These are phyloP conservation scores for Nylanderia fulva DNA, from an alignment of 1,140 invertebrate genomes.

Conservation along the genomic window DNA sequence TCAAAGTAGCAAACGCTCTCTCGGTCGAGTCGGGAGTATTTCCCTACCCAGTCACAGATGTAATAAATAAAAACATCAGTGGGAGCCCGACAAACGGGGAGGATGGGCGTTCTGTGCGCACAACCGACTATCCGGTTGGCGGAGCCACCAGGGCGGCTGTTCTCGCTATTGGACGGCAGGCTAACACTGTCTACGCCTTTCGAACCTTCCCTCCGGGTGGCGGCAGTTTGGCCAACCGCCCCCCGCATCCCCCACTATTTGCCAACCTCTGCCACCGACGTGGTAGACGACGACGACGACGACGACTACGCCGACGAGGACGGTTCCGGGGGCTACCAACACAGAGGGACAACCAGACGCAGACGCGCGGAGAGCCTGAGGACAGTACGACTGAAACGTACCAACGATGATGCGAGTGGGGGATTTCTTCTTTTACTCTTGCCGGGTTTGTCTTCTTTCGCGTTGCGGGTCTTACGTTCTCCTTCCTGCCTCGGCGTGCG, in stretches of 20 bases:
- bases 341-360: slow-evolving; percentile 78
- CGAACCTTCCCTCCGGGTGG: slow-evolving; percentile 72
- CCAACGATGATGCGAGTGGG: slow-evolving; percentile 74
- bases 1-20: slow-evolving; percentile 87
- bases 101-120: slow-evolving; percentile 80
- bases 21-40: slow-evolving; percentile 86
- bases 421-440: slow-evolving; percentile 84
- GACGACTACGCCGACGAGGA: slow-evolving; percentile 70
- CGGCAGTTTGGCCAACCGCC: slow-evolving; percentile 64
- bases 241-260: slow-evolving; percentile 61
- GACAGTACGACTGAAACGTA: slow-evolving; percentile 82
- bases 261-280: slow-evolving; percentile 72
- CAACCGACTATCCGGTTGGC: slow-evolving; percentile 78
- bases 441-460: slow-evolving; percentile 56
- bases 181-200: slow-evolving; percentile 74
- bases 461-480: slow-evolving; percentile 72
- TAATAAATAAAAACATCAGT: slow-evolving; percentile 90
- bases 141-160: slow-evolving; percentile 73
- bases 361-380: slow-evolving; percentile 75
- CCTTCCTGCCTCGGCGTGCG: slow-evolving; percentile 59
- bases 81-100: slow-evolving; percentile 82
- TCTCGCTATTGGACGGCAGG: slow-evolving; percentile 69
- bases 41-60: slow-evolving; percentile 88
- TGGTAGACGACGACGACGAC: slow-evolving; percentile 62
- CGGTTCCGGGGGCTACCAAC: slow-evolving; percentile 74